These are phyloP conservation scores for Tetropium fuscum DNA, from an alignment of 2,888 invertebrate species.

Conservation along the genomic window DNA sequence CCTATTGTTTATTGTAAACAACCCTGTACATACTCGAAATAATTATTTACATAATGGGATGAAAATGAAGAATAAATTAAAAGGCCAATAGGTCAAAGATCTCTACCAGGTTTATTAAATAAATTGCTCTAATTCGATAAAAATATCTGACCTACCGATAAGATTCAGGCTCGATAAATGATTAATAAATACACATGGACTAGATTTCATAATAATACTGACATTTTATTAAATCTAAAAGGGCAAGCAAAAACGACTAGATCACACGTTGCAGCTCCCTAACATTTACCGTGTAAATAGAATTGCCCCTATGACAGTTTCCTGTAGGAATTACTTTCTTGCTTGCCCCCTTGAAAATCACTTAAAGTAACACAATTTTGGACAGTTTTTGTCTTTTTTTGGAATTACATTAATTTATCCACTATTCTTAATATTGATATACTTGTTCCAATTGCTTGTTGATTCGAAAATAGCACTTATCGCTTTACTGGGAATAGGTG, in stretches of 20 bases:
- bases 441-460: conserved; percentile 9
- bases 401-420: conserved; percentile 11
- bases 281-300: no score
- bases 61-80: conserved; percentile 20
- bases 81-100: background rate
- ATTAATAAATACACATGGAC: conserved; percentile 25
- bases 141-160: background rate
- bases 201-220: conserved; percentile 29
- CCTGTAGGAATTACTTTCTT: background rate
- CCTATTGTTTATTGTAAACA: conserved; percentile 1
- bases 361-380: conserved; percentile 9
- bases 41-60: conserved; percentile 16
- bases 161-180: background rate
- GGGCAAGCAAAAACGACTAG: conserved; percentile 25
- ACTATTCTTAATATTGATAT: conserved; percentile 12
- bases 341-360: conserved; percentile 18
- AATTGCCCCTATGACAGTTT: background rate
- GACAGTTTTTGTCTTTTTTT: conserved; percentile 14
- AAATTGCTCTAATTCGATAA: background rate
- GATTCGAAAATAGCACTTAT: background rate
- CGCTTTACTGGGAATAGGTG: conserved; percentile 21
- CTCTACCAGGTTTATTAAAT: background rate
- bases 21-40: conserved; percentile 7
- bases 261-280: background rate
- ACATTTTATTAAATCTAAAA: conserved; percentile 16